Percentiles rank a stretch among this genome's conserved stretches.
Evolutionary conservation across 2,113 vertebrate species (phyloP).

Genomic region (cattle (Bos taurus)): ARS-UCD2.0 NC_037328.1:31707501-31708000

Average conservation of each 20-base stretch:
- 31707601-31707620: background rate
- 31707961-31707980: background rate
- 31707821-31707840: background rate
- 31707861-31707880: rapidly evolving
- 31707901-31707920: background rate
- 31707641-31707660: background rate
- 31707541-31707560: background rate
- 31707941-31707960: background rate
- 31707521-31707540: background rate
- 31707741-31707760: background rate
- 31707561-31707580: background rate
- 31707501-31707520: background rate
- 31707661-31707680: background rate
- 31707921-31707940: background rate
- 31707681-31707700: background rate
- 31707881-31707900: background rate
- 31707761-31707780: background rate
- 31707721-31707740: background rate
- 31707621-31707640: background rate
- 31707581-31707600: background rate
- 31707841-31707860: background rate
- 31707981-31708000: background rate
- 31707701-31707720: background rate
- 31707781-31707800: background rate
- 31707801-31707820: background rate